phyloP scores from a whole-genome alignment of 2,888 invertebrate genomes.

The Oscheius onirici region DNA sequence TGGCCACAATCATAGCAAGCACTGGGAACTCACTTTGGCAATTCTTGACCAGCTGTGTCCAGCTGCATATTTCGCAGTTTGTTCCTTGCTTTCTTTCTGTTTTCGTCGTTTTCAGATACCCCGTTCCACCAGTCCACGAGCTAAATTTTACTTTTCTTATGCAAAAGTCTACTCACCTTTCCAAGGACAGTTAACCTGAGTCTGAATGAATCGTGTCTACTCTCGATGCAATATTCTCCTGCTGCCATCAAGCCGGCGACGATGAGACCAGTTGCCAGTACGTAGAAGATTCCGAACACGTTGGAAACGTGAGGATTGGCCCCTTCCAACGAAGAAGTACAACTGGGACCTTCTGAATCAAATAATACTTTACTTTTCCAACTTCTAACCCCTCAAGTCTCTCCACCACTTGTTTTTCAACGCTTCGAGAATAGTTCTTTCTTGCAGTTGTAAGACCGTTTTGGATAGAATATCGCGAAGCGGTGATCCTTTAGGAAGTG shows the following conservation, averaged over 20 bases:
- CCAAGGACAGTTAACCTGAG: constrained; percentile 61
- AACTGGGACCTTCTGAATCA: constrained; percentile 52
- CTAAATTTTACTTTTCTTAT: constrained; percentile 33
- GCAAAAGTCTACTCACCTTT: too few species aligned
- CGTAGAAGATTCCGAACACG: constrained; percentile 66
- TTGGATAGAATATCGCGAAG: constrained; percentile 70
- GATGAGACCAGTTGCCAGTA: constrained; percentile 63
- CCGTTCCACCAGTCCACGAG: constrained; percentile 50
- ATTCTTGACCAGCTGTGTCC: constrained; percentile 55
- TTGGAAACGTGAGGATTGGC: constrained; percentile 38
- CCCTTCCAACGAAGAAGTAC: constrained; percentile 32
- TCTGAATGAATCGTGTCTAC: constrained; percentile 58
- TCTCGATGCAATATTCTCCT: constrained; percentile 66
- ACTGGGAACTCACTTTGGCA: constrained; percentile 23
- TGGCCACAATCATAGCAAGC: too few species aligned
- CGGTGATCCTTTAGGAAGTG: constrained; percentile 70
- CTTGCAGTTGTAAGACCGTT: constrained; percentile 67
- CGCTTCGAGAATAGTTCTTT: constrained; percentile 67
- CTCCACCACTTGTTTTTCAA: constrained; percentile 71
- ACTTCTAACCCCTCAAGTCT: constrained; percentile 48
- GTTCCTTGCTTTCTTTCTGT: constrained; percentile 37
- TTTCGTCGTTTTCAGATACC: constrained; percentile 31
- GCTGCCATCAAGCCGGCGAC: constrained; percentile 62
- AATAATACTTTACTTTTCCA: not conserved
- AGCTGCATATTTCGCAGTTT: constrained; percentile 57